phyloP scores from a whole-genome alignment of 2,113 vertebrate genomes.

The Eonycteris spelaea region DNA sequence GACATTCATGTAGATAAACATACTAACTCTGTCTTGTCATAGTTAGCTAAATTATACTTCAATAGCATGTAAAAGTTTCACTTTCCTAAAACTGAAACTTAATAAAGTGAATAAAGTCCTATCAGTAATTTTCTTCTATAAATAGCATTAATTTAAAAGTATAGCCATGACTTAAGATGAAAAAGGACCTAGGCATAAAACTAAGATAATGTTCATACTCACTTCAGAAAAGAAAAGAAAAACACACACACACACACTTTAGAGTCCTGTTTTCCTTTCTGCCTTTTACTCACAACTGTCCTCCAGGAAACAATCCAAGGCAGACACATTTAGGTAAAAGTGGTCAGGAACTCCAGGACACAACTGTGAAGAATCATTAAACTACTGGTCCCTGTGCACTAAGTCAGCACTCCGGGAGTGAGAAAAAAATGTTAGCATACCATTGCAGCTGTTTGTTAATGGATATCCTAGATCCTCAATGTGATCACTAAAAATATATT shows the following conservation, averaged over 20 bases:
- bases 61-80: not conserved
- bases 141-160: not conserved
- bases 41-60: not conserved
- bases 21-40: not conserved
- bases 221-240: not conserved
- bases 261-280: not conserved
- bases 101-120: not conserved
- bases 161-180: not conserved
- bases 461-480: not conserved
- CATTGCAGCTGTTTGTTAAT: not conserved
- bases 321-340: not conserved
- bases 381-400: not conserved
- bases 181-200: not conserved
- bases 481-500: not conserved
- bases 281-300: not conserved
- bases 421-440: constrained; percentile 22
- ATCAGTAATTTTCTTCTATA: not conserved
- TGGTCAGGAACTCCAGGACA: not conserved
- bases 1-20: not conserved
- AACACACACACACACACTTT: too few relatives aligned
- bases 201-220: not conserved
- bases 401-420: not conserved
- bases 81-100: not conserved
- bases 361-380: not conserved
- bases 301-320: not conserved